Conservation (phyloP, 2,888 invertebrate species). For the Gerris lacustris region DNA sequence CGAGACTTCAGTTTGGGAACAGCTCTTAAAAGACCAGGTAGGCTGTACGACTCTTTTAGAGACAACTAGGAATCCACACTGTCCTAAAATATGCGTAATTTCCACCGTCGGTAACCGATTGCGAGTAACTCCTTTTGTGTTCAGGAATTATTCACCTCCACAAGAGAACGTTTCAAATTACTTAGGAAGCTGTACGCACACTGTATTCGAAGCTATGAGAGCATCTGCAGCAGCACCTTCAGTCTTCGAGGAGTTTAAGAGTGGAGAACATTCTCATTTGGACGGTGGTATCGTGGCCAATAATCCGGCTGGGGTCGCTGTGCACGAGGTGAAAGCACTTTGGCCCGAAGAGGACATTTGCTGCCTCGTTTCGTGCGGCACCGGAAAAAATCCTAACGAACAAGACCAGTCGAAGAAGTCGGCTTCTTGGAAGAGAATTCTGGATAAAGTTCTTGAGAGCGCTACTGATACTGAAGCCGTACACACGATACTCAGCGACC, state of each 20-base stretch:
- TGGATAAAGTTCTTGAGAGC: constrained; percentile 66
- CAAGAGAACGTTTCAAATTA: constrained; percentile 55
- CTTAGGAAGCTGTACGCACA: constrained; percentile 55
- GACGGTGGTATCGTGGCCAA: constrained; percentile 76
- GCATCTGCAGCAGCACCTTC: constrained; percentile 87
- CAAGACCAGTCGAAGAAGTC: constrained; percentile 38
- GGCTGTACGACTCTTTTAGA: constrained; percentile 50
- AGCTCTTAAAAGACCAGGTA: constrained; percentile 53
- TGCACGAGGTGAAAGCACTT: constrained; percentile 72
- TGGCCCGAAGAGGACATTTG: constrained; percentile 64
- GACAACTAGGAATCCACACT: constrained; percentile 42
- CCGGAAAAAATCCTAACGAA: constrained; percentile 44
- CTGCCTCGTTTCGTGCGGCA: constrained; percentile 74
- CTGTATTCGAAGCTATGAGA: constrained; percentile 73
- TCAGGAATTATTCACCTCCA: constrained; percentile 71
- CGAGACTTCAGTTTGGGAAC: constrained; percentile 72
- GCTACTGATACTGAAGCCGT: constrained; percentile 82
- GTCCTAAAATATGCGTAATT: constrained; percentile 51
- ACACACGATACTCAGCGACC: constrained; percentile 60
- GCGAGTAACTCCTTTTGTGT: constrained; percentile 61
- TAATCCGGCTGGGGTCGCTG: constrained; percentile 76
- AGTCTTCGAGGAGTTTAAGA: constrained; percentile 70
- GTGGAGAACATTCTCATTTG: constrained; percentile 45
- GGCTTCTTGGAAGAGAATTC: constrained; percentile 59
- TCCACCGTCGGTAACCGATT: constrained; percentile 67